Evolutionary conservation across 2,113 vertebrate genomes (phyloP), one percentile per base, ranked within the genome.

Genomic region (Cavia porcellus): DNA sequence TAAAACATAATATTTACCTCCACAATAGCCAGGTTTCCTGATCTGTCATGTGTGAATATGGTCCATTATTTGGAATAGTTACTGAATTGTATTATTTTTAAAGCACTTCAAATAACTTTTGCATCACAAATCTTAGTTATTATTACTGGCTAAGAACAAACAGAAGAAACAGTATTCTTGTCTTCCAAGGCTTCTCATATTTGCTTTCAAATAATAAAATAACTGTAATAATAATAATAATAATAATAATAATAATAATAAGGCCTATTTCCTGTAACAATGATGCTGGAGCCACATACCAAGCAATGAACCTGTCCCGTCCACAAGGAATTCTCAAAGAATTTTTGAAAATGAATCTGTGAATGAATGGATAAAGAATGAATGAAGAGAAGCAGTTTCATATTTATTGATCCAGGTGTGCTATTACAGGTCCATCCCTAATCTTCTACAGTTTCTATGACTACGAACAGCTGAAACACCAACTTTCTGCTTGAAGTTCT

Each of bases 391-490:
- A 42, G 62, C 75, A 86, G 61, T 4, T 85, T 70, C 66, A 66
- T 30, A 90, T 92, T 96, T 38, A 88, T 30, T 68, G 0, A 14
- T n/a, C 77, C 81, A 74, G 88, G 62, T 70, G 35, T 68, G 64
- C 82, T 92, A 81, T 81, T 0, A 0, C 86, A 84, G 47, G 59
- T 72, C 68, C 35, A 62, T 80, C 87, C 28, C n/a, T 86, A 68
- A 92, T 86, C 77, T 95, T 90, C 42, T 47, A 92, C 93, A 81
- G 94, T 98, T 97, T 95, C 96, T 97, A 97, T 96, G 96, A 95
- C 95, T 95, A 97, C 96, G 95, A 97, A 96, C 47, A 96, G 72
- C 92, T 62, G 52, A 97, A 95, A 77, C 97, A 92, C 96, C 97
- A 98, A 96, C 96, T 96, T 95, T 72, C 88, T 96, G 85, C 90